Conservation (phyloP, 2,888 invertebrate genomes). For the Odontothrips loti region DNA sequence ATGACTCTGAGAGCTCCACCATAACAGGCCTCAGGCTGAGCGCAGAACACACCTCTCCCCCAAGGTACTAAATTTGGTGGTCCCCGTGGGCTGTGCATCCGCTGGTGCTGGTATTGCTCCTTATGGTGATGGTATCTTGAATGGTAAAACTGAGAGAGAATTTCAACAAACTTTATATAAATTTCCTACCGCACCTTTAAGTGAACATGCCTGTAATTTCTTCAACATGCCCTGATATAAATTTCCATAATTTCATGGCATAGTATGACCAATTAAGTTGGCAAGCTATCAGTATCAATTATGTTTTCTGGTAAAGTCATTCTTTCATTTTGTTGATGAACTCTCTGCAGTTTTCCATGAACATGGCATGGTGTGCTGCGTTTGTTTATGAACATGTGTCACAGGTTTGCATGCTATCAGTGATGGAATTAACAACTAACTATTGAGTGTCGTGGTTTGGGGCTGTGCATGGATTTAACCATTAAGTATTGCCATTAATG, state of each 20-base stretch:
- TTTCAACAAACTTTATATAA: too few species aligned
- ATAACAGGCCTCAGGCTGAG: slow-evolving; percentile 21
- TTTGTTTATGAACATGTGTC: background rate
- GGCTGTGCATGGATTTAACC: background rate
- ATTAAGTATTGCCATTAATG: background rate
- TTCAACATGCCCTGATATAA: background rate
- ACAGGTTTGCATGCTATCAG: background rate
- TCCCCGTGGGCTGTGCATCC: background rate
- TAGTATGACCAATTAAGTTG: background rate
- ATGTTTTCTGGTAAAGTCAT: background rate
- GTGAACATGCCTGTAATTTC: too few species aligned
- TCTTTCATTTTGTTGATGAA: slow-evolving; percentile 3
- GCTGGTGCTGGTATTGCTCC: slow-evolving; percentile 16
- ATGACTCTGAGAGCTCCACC: slow-evolving; percentile 22
- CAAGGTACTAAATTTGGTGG: slow-evolving; percentile 7
- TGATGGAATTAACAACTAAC: background rate
- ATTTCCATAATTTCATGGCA: background rate
- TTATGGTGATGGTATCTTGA: slow-evolving; percentile 4
- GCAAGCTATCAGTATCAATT: background rate
- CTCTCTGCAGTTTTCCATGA: background rate
- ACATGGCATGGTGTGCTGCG: slow-evolving; percentile 8
- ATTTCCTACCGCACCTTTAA: too few species aligned
- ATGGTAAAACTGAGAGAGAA: too few species aligned
- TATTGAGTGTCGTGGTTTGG: background rate
- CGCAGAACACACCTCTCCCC: slow-evolving; percentile 6